Base-by-base conservation (phyloP, 2,888 invertebrate genomes). In the Sericinus montela region DNA sequence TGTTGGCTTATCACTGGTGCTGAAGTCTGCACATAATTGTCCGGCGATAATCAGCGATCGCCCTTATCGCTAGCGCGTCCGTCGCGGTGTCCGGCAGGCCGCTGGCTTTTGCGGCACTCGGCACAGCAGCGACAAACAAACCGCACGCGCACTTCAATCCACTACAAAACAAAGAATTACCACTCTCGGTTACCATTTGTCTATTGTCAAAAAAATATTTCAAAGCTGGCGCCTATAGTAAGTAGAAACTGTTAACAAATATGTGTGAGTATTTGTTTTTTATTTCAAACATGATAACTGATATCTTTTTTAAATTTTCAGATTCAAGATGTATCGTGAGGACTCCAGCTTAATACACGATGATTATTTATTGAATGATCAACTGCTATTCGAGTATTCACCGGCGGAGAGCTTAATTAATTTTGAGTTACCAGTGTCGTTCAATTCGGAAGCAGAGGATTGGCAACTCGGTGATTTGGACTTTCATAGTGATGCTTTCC, bases 341-440 rank as follows among this genome's bases (percentile, higher is more conserved):
- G 69, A 66, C 51, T 68, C 65, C 57, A 72, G 73, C 46, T 62
- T 71, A 44, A 63, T 75, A 51, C 63, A 79, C 19, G 80, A 83
- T 53, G 85, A 85, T 46, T 77, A 71, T 23, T 71, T 85, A 15
- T 68, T 84, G 42, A 77, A 69, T 52, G 86, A 87, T 53, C 77
- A 82, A 55, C 78, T 78, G 1, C 69, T 84, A 16, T 86, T 84
- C 58, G 83, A 86, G 57, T 80, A 77, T 57, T 86, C 87, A 4
- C 86, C 87, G 51, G 81, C 76, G 7, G 88, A 87, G 56, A 87
- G 82, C 48, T 80, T 88, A 55, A 79, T 85, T 56, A 86, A 86
- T 68, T 86, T 87, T 58, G 84, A 87, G 58, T 64, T 87, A 34
- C 87, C 87, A 14, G 51, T 64, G 1, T 64, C 72, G 40, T 55